phyloP scores from a whole-genome alignment of 2,113 vertebrate genomes.

The Ahaetulla prasina region DNA sequence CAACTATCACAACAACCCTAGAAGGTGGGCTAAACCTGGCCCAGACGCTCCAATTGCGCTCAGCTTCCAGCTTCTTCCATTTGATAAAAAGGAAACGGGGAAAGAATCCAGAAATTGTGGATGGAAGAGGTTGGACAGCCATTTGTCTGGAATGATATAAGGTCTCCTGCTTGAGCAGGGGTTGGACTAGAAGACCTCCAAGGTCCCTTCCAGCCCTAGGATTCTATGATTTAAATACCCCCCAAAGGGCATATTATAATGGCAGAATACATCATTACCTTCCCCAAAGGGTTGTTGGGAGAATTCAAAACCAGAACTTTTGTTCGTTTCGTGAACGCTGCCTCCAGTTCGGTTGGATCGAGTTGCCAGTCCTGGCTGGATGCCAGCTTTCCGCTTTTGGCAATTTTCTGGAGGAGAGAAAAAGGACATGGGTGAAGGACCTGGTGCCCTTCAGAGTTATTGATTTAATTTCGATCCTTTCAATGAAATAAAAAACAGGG shows the following conservation, averaged over 20 bases:
- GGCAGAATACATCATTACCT: constrained; percentile 68
- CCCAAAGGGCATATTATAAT: not conserved
- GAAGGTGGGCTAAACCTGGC: not conserved
- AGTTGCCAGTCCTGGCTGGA: constrained; percentile 85
- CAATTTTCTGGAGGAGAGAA: constrained; percentile 61
- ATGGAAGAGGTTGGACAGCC: not conserved
- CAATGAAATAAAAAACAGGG: not conserved
- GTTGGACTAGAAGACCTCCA: not conserved
- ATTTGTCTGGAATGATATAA: not conserved
- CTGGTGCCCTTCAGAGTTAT: not conserved
- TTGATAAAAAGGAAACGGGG: too few species aligned
- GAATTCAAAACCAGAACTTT: constrained; percentile 91
- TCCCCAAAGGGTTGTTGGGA: constrained; percentile 93
- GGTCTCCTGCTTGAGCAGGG: not conserved
- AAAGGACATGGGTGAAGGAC: not conserved
- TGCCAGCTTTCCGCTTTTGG: constrained; percentile 50
- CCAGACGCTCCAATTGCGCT: too few species aligned
- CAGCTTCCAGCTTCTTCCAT: too few species aligned
- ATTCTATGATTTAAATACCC: not conserved
- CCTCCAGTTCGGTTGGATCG: constrained; percentile 79
- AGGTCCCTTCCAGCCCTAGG: not conserved
- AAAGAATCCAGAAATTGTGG: not conserved
- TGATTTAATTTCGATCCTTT: not conserved
- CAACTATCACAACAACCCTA: not conserved
- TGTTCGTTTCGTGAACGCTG: constrained; percentile 81